phyloP scores from a whole-genome alignment of 1,140 invertebrate species.

The Triops cancriformis region DNA sequence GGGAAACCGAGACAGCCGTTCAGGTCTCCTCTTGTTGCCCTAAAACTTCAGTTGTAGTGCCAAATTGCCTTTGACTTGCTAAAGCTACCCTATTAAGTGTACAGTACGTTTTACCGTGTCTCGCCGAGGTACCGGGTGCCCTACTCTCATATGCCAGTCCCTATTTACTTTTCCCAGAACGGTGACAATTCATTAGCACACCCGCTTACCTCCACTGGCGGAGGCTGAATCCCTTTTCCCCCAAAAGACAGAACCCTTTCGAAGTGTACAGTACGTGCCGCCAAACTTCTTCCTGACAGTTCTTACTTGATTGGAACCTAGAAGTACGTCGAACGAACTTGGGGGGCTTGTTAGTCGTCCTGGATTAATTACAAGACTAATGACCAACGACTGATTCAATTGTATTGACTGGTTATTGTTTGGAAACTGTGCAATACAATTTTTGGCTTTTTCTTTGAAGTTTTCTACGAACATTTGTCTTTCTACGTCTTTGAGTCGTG shows the following conservation, averaged over 20 bases:
- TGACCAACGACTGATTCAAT: neutral
- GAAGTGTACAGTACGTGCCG: neutral
- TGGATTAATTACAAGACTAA: slow-evolving; percentile 1
- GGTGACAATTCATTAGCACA: neutral
- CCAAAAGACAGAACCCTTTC: neutral
- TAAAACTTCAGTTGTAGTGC: neutral
- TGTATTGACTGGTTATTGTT: too few species aligned
- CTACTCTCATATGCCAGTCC: neutral
- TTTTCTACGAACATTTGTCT: neutral
- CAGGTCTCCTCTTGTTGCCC: neutral
- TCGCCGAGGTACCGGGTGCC: too few species aligned
- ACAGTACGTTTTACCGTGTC: too few species aligned
- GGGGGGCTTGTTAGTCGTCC: too few species aligned
- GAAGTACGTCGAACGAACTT: neutral
- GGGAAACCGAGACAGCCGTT: neutral
- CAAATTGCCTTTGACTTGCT: neutral
- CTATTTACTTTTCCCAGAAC: neutral
- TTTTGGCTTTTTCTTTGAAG: neutral
- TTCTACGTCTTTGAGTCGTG: neutral
- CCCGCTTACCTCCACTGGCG: neutral
- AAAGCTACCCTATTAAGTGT: too few species aligned
- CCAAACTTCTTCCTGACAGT: neutral
- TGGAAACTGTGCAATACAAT: neutral
- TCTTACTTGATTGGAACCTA: neutral
- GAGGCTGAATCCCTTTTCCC: neutral